Base-by-base conservation (phyloP, 2,113 vertebrate species). In the Galbula dea region DNA sequence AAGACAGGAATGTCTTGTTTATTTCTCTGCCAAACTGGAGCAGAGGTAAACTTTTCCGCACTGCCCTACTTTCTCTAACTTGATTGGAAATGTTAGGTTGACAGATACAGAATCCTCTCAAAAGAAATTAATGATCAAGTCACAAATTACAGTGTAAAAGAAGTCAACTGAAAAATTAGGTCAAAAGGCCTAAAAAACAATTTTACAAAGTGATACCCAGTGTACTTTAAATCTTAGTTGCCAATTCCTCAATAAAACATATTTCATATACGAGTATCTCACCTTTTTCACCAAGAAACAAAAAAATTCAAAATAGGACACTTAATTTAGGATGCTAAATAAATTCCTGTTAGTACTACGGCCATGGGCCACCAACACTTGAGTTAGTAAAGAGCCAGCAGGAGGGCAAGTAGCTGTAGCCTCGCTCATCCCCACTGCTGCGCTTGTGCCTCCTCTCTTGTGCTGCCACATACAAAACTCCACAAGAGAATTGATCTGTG, bases 361-460 rank as follows among this genome's bases (percentile, higher is more conserved):
- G 27, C n/a, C 30, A 10, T 4, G 7, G 37, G 29, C 16, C 30
- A 51, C 2, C 7, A 67, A 37, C 0, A 3, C 43, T n/a, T 20
- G 29, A 90, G 68, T 55, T 43, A 75, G 80, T 65, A 90, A 65
- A 76, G 86, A 51, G 21, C 32, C 88, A 79, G 20, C 18, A 39
- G 30, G 8, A 8, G 15, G 4, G 5, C 22, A 22, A 37, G 27
- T 9, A 63, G 49, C 58, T 51, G 41, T 41, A 76, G 58, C 16
- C 10, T 4, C 2, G 1, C 20, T 51, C 57, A 37, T 15, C 20
- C 63, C 36, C 36, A 8, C 16, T 3, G 34, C 48, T 15, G 5
- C 10, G 34, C 16, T n/a, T 24, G 4, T 61, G 51, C 20, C 32
- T 63, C 48, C 51, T 43, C 51, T 26, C 59, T 32, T 3, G 13